phyloP scores from a whole-genome alignment of 2,888 invertebrate genomes.

The Argyra leucocephala region DNA sequence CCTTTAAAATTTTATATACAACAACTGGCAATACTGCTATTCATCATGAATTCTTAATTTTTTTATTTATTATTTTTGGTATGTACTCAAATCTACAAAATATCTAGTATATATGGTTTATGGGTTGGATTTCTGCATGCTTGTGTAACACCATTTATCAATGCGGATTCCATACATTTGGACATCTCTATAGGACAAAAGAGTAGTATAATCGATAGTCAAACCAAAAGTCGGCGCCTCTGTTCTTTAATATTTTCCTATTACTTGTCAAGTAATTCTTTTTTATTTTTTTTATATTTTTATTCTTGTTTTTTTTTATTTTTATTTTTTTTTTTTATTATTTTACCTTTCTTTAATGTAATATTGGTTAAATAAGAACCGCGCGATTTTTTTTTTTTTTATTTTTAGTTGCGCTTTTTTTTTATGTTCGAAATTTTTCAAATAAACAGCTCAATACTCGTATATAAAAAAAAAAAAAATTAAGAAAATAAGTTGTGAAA shows the following conservation, averaged over 20 bases:
- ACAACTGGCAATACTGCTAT: no score
- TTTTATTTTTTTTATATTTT: not conserved
- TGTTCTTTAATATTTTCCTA: not conserved
- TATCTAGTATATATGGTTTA: not conserved
- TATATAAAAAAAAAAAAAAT: no score
- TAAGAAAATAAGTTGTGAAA: no score
- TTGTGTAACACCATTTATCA: conserved; percentile 6
- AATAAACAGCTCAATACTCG: not conserved
- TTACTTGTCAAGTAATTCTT: not conserved
- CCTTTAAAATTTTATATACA: no score
- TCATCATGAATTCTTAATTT: no score
- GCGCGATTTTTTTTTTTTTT: no score
- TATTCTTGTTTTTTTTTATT: not conserved
- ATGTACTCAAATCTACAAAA: no score
- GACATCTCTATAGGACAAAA: conserved; percentile 6
- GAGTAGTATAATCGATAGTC: not conserved
- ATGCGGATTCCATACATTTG: conserved; percentile 4
- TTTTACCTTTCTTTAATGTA: not conserved
- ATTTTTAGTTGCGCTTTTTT: not conserved
- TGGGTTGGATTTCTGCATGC: not conserved
- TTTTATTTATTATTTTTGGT: no score
- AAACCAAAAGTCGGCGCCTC: not conserved
- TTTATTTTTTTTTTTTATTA: not conserved
- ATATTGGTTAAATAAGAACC: no score
- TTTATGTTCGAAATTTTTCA: not conserved